Evolutionary conservation across 2,888 invertebrate genomes (phyloP).

Genomic region (Spodoptera littoralis): DNA sequence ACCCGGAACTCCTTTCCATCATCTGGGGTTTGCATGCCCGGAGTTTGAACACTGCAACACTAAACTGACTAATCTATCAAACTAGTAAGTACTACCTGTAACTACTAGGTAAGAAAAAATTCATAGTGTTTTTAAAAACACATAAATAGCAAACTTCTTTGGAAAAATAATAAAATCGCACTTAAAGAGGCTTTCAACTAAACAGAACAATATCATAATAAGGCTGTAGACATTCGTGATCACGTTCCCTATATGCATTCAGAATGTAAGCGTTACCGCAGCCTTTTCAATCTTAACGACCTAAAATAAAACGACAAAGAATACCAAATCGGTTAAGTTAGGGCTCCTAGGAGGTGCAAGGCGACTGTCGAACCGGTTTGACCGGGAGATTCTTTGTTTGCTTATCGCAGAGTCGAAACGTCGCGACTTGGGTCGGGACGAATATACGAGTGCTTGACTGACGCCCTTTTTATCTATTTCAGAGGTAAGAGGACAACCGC

Average conservation of each 20-base stretch:
- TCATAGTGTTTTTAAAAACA: background rate
- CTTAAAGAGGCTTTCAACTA: conserved; percentile 27
- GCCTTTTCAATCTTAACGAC: conserved; percentile 71
- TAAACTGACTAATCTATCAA: no score
- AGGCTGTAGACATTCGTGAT: conserved; percentile 53
- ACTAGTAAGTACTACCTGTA: no score
- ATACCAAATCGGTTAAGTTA: conserved; percentile 81
- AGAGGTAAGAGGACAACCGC: conserved; percentile 71
- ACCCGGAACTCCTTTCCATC: no score
- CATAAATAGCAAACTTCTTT: conserved; percentile 5
- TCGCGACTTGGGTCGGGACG: conserved; percentile 64
- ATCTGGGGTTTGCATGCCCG: no score
- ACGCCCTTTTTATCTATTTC: conserved; percentile 70
- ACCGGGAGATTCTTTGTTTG: conserved; percentile 79
- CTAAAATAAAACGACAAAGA: conserved; percentile 79
- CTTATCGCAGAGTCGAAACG: conserved; percentile 73
- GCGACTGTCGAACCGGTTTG: conserved; percentile 81
- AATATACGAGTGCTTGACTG: conserved; percentile 64
- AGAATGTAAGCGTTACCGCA: conserved; percentile 60
- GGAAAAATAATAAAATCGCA: conserved; percentile 22
- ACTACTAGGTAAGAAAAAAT: no score
- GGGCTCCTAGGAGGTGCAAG: conserved; percentile 78
- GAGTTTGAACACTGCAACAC: conserved; percentile 2
- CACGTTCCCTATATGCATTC: conserved; percentile 64
- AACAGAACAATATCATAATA: conserved; percentile 36